Evolutionary conservation across 2,888 invertebrate species (phyloP), one percentile per base, ranked within the genome.

Genomic region (Polydrusus cervinus): DNA sequence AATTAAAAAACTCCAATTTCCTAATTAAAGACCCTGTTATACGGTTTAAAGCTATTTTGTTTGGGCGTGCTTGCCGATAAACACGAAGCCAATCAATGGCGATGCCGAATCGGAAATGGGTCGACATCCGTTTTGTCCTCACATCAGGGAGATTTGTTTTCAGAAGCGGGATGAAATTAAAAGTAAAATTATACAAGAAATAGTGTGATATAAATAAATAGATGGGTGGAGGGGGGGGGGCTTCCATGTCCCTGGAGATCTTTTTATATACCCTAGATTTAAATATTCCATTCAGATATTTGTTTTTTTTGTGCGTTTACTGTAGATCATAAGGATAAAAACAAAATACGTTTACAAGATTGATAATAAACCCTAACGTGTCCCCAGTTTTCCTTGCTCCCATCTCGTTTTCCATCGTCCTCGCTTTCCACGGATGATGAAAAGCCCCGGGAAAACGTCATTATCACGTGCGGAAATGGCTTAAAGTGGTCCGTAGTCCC

Each of bases 391-490:
- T 43, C n/a, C 43, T 43, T 8, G 43, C 43, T 43, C 1, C 5
- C n/a, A 13, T n/a, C n/a, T 43, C 43, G 10, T 43, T 34, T 5
- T 43, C 43, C n/a, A 43, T n/a, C 43, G 43, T 43, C 13, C 40
- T 43, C 13, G n/a, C 43, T 43, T 43, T 13, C 10, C 43, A 43
- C 43, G 43, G n/a, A 43, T 43, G 43, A 43, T 43, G 43, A 10
- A 43, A 43, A 13, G n/a, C 13, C 43, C 13, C n/a, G 43, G 43
- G 43, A 43, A 40, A n/a, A 66, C 67, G 38, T 68, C 67, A 55
- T 68, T 47, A 68, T 18, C 14, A 5, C 53, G 10, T 16, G 40
- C 55, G 67, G 67, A 68, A 68, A 68, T 53, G 16, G 67, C 20
- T 53, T 13, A 34, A 55, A 67, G 34, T 40, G 53, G 43, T 20